These are phyloP conservation scores for Crotalus helleri DNA, from an alignment of 2,113 vertebrate genomes.

Conservation along the genomic window DNA sequence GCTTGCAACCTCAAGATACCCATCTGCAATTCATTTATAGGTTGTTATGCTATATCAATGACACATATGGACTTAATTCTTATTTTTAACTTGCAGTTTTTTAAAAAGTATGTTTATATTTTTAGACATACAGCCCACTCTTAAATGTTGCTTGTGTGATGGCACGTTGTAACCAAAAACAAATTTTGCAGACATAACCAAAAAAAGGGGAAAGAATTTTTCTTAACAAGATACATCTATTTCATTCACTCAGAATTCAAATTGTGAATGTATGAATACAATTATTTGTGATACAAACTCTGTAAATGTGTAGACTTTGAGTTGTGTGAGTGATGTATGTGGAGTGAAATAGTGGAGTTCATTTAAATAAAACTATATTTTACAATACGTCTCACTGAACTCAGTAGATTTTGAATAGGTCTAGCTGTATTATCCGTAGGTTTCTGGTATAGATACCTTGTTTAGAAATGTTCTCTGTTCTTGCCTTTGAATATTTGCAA, in stretches of 20 bases:
- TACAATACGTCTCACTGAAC: not conserved
- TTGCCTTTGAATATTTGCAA: not conserved
- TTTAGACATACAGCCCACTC: conserved; percentile 4
- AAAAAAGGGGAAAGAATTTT: not conserved
- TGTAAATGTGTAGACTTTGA: not conserved
- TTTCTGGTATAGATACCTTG: conserved; percentile 4
- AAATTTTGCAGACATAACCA: not conserved
- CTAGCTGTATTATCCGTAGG: not conserved
- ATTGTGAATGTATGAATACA: conserved; percentile 14
- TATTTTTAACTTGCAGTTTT: not conserved
- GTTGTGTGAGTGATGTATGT: not conserved
- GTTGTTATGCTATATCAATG: not conserved
- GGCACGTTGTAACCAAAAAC: not conserved
- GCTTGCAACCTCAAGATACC: not conserved
- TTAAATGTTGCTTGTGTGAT: not conserved
- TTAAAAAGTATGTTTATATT: not conserved
- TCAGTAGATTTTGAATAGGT: not conserved
- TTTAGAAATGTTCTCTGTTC: not conserved
- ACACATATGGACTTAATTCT: not conserved
- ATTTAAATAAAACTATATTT: not conserved
- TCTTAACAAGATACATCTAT: not conserved
- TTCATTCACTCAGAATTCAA: not conserved
- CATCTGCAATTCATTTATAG: not conserved
- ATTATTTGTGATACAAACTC: conserved; percentile 11
- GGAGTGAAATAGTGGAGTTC: not conserved